Evolutionary conservation across 2,888 invertebrate species (phyloP), one percentile per base, ranked within the genome.

Genomic region (Lasius platythorax): DNA sequence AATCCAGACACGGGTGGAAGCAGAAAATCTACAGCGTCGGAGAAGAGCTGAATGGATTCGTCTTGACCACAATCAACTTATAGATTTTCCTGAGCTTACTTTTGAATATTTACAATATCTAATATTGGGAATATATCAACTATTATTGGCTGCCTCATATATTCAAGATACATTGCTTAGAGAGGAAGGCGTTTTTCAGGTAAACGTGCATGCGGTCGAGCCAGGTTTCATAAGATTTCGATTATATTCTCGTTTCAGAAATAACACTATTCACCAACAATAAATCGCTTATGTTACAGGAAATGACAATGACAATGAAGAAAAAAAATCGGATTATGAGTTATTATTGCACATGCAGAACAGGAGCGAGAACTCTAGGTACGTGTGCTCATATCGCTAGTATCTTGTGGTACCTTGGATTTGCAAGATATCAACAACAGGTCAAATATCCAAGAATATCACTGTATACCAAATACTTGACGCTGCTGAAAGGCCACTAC

Each of bases 71-170:
- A 53, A 40, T 40, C 40, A 8, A 40, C 9, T 40, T 40, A 9
- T 40, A 40, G 9, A 40, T 40, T 56, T 73, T 56, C 72, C 56
- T n/a, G 18, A 12, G 15, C 33, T 73, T n/a, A 73, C 56, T 43
- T 30, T 73, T 33, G 72, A 73, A 53, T 56, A 70, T 46, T 53
- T 78, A 23, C 28, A 12, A 81, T 18, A 58, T 30, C 37, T 75
- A 11, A 75, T 40, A 15, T 28, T 28, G 15, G 61, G 61, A 2
- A 30, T 12, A 61, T 61, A 61, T 18, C 61, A 61, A 61, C 56
- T 56, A 56, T 56, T 23, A 56, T 23, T 23, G 23, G 56, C 56
- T 40, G 0, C 40, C 8, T 40, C 40, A 23, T 56, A 56, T 23
- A 56, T 56, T 11, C 23, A 56, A 23, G 56, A 56, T 56, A 56